Evolutionary conservation across 2,113 vertebrate genomes (phyloP).

Genomic region (Toxostoma redivivum): DNA sequence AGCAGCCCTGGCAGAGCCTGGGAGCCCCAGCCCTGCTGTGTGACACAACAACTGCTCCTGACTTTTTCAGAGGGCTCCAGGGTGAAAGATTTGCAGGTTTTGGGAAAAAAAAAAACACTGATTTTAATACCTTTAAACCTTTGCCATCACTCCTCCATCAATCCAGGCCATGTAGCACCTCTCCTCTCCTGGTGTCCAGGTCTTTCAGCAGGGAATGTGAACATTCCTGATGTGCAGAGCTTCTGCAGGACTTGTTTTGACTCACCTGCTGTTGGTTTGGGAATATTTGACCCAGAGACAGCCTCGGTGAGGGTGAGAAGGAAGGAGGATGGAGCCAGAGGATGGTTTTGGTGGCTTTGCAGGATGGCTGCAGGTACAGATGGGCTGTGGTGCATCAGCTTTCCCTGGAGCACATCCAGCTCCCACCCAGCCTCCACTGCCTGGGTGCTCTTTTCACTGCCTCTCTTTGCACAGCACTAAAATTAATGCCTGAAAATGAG

Average conservation of each 20-base stretch:
- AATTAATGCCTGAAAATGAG: slow-evolving; percentile 25
- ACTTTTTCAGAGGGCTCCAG: background rate
- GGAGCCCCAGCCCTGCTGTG: background rate
- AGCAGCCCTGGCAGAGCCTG: background rate
- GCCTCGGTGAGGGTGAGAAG: background rate
- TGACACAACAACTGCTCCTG: background rate
- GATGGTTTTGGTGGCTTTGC: background rate
- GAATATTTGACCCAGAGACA: background rate
- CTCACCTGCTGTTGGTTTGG: background rate
- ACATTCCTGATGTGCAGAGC: background rate
- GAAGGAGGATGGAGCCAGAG: background rate
- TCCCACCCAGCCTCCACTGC: background rate
- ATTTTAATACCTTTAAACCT: background rate
- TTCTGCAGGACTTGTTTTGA: background rate
- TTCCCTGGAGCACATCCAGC: background rate
- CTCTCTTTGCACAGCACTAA: background rate
- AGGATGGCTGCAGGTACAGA: background rate
- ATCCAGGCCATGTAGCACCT: background rate
- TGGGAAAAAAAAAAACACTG: background rate
- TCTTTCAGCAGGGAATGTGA: background rate
- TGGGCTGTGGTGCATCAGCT: background rate
- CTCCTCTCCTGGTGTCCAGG: background rate
- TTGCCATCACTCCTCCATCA: background rate
- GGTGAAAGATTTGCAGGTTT: background rate
- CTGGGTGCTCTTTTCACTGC: background rate